Conservation (phyloP, 2,888 invertebrate species). For the Thecophora atra region DNA sequence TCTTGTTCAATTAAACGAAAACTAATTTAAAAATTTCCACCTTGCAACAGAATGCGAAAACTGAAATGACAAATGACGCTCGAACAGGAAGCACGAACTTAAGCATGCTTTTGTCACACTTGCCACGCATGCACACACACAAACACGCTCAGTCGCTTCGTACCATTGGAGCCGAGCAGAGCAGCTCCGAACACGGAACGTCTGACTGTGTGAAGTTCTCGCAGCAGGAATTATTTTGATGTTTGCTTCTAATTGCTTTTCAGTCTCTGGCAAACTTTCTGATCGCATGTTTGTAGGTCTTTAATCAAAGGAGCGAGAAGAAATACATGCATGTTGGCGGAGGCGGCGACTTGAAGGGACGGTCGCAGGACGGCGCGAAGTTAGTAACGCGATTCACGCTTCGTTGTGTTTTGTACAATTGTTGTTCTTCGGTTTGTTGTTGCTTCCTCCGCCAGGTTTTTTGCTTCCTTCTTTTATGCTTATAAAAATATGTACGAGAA, state of each 20-base stretch:
- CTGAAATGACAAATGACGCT: constrained; percentile 14
- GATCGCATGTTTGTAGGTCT: constrained; percentile 23
- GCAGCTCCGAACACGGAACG: not conserved
- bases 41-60: not conserved
- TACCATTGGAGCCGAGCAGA: not conserved
- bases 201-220: constrained; percentile 7
- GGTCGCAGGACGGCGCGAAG: too few relatives aligned
- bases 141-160: not conserved
- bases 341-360: too few relatives aligned
- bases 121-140: not conserved
- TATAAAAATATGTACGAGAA: not conserved
- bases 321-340: not conserved
- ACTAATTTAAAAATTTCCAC: constrained; percentile 21
- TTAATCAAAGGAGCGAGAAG: constrained; percentile 18
- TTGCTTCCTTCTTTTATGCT: not conserved
- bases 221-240: constrained; percentile 3
- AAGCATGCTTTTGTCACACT: constrained; percentile 2
- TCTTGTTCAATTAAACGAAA: not conserved
- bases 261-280: constrained; percentile 10
- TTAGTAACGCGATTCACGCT: not conserved
- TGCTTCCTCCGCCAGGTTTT: not conserved
- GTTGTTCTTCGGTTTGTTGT: not conserved
- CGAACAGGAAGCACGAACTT: constrained; percentile 17
- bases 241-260: constrained; percentile 22
- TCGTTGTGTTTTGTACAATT: constrained; percentile 4